Evolutionary conservation across 2,113 vertebrate species (phyloP), one percentile per base, ranked within the genome.

Genomic region (Colossoma macropomum): DNA sequence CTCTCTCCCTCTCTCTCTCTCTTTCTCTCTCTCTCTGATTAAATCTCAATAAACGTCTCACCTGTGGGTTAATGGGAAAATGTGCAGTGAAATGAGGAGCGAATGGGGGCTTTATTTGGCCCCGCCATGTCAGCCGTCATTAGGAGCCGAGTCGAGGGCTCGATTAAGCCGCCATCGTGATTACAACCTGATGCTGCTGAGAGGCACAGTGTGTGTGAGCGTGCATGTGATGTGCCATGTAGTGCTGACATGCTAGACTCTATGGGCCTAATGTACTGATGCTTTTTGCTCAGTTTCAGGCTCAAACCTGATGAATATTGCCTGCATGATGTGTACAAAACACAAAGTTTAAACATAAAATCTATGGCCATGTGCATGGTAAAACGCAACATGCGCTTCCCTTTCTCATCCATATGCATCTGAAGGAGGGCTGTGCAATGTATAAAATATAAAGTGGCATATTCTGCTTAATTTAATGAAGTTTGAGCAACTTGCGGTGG

Each of bases 11-110:
- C 16, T 65, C 62, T 79, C n/a, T 34, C 41, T 7, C 25, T 32
- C 54, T 52, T 38, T 27, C 65, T 19, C 41, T 34, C 73, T 60
- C 34, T 45, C 62, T 66, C 54, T 75, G 75, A 82, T 85, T 83
- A 87, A 75, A 79, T 87, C 80, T 34, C 72, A 73, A 72, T 80
- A 48, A 86, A 81, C 62, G 75, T 38, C 30, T 87, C 65, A 79
- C 65, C 56, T 65, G 48, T 65, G 72, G 83, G 45, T 79, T 76
- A 80, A 80, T 79, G 63, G 30, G 71, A 80, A 80, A 86, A 69
- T n/a, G n/a, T 16, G n/a, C 54, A 77, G n/a, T 80, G 48, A 86
- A 83, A 54, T 25, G 59, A 81, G 60, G 17, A 76, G 32, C 45
- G 81, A 54, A 60, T 13, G 62, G 28, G 41, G 52, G 75, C 69